Evolutionary conservation across 2,797 vertebrate genomes (phyloP), one percentile per base, ranked within the genome.

Genomic region (Paguma larvata): DNA sequence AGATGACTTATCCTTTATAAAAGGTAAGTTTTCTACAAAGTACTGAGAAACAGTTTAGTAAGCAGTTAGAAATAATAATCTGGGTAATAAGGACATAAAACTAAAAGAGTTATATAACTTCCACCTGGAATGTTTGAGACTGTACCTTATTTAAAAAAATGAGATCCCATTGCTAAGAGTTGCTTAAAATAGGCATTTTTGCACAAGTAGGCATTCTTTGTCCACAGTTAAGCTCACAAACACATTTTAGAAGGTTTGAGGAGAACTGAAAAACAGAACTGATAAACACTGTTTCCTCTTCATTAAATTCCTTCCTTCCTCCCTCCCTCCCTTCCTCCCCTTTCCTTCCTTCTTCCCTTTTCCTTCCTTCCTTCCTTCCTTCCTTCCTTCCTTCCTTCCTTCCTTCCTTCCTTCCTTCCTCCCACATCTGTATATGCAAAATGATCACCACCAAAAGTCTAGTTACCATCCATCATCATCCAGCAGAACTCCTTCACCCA

Each of bases 161-260:
- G 41, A 84, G 44, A 41, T 23, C 5, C 25, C 6, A 1, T 13
- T 30, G 12, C 63, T 32, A 13, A 48, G 46, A 41, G 25, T 5
- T 27, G 3, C 67, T 86, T 91, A 72, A 82, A 38, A 87, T 73
- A 38, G 38, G 38, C 38, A 38, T 38, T 38, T 38, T 38, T 38
- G 38, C 38, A 16, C n/a, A 70, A 63, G 14, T 27, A 21, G 41
- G 27, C 16, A 41, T 85, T 78, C 70, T 38, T 48, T 48, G 44
- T 73, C 85, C 59, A 53, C 51, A 73, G 2, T 18, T 34, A 87
- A 88, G n/a, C 53, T 88, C 56, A 23, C 59, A 68, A 44, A 7
- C 88, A 93, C 51, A 21, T 68, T 72, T 91, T 91, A 87, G 27
- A 67, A 96, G 32, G 4, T 80, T 89, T 94, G 38, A 44, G 72